These are phyloP conservation scores for Malacoraja senta DNA, from an alignment of 2,797 vertebrate species.

Conservation along the genomic window DNA sequence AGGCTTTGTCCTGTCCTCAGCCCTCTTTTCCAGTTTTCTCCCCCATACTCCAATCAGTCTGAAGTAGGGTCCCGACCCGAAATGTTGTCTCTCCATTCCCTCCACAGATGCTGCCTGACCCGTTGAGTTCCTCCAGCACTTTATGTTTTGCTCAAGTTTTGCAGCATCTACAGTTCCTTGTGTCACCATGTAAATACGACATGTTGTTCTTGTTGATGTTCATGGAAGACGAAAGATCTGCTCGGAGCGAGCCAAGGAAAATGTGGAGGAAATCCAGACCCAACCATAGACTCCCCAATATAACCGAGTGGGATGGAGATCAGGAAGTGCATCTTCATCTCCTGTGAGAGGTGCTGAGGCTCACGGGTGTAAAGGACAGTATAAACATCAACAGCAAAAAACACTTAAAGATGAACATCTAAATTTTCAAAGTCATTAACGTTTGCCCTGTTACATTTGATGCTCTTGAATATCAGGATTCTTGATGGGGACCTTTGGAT, in stretches of 20 bases:
- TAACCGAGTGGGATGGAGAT: not conserved
- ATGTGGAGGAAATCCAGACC: not conserved
- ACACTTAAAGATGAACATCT: not conserved
- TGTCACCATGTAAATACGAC: too few species aligned
- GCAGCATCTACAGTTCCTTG: too few species aligned
- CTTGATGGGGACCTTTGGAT: not conserved
- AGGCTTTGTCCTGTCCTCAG: too few species aligned
- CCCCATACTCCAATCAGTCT: too few species aligned
- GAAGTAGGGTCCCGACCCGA: too few species aligned
- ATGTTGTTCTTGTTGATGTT: too few species aligned
- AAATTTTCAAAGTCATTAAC: not conserved
- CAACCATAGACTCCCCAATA: not conserved
- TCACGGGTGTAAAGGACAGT: not conserved
- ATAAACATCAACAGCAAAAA: not conserved
- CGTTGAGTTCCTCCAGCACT: too few species aligned
- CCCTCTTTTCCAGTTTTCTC: too few species aligned
- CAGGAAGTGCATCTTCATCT: not conserved
- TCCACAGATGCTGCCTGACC: too few species aligned
- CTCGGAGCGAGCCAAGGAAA: not conserved
- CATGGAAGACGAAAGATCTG: not conserved
- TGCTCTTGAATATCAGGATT: not conserved
- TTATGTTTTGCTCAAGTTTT: too few species aligned
- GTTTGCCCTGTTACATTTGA: not conserved
- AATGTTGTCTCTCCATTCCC: too few species aligned
- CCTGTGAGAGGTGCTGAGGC: too few species aligned